Base-by-base conservation (phyloP, 2,797 vertebrate genomes). In the Limnodromus scolopaceus region DNA sequence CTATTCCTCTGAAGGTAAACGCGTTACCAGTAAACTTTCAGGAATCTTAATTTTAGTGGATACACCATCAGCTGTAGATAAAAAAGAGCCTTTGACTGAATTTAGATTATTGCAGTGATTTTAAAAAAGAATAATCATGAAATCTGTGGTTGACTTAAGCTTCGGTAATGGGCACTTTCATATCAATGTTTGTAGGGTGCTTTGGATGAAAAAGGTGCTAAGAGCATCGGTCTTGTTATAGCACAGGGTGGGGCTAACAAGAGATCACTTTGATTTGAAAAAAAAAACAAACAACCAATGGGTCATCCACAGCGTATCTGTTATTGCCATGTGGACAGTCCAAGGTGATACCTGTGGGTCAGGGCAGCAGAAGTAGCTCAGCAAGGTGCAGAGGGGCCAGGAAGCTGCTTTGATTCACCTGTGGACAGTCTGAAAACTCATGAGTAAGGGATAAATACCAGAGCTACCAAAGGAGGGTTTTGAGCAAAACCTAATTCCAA, bases 241-340 rank as follows among this genome's bases (percentile, higher is more conserved):
- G 58, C 48, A 76, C 24, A 39, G 24, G 8, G 14, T 70, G 27
- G 15, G 23, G 70, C 32, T 63, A 79, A 76, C 3, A 69, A 36
- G 28, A 74, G 60, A 65, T 39, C 14, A 9, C 15, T 71, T 79
- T 39, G 11, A 66, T 75, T 77, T 58, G 20, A 4, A 19, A 60
- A 79, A 48, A n/a, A 17, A 18, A 7, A 16, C 41, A 55, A 22
- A 70, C 43, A 48, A 18, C 8, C 8, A n/a, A 0, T 38, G 13
- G 3, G 4, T 53, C 58, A 28, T 41, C 39, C 25, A 46, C 6
- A 4, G 20, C 8, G 0, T 38, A 3, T 46, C 25, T 55, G 4
- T 81, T 43, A 11, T 0, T 80, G 38, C 46, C 38, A 10, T 5
- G 9, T 43, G 46, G 41, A 20, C 24, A 65, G 71, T 34, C 30